These are phyloP conservation scores for Neodontobutis hainanensis DNA, from an alignment of 2,113 vertebrate species.

Conservation along the genomic window DNA sequence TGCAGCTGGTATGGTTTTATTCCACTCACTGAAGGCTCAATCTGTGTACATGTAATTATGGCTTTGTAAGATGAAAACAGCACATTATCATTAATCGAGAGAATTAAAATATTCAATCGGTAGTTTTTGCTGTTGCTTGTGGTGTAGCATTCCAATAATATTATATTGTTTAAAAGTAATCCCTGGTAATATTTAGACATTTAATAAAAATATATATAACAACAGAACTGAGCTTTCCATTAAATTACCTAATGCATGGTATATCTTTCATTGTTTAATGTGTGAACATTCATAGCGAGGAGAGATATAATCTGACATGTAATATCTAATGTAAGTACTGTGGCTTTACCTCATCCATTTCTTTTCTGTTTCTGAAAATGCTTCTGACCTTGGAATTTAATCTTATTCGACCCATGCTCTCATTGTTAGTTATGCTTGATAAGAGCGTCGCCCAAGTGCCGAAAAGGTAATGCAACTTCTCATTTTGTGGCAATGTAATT, in stretches of 20 bases:
- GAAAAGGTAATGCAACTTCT: constrained; percentile 60
- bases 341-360: constrained; percentile 38
- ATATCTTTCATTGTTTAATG: neutral
- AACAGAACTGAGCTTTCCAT: no score
- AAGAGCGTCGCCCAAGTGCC: constrained; percentile 51
- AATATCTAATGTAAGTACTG: constrained; percentile 22
- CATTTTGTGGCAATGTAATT: constrained; percentile 57
- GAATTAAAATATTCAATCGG: neutral
- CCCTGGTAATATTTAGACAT: no score
- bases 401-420: constrained; percentile 61
- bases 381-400: constrained; percentile 71
- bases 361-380: constrained; percentile 54
- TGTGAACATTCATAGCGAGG: constrained; percentile 30
- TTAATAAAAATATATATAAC: no score
- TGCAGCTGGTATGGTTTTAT: no score
- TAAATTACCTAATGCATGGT: no score
- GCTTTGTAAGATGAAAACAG: constrained; percentile 34
- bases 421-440: constrained; percentile 63
- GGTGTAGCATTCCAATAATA: no score
- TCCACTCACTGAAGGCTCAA: neutral
- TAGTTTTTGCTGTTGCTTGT: no score
- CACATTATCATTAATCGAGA: constrained; percentile 19
- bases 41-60: constrained; percentile 40
- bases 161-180: no score
- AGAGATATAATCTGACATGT: constrained; percentile 35